These are phyloP conservation scores for Diabrotica undecimpunctata DNA, from an alignment of 1,140 invertebrate genomes.

Conservation along the genomic window DNA sequence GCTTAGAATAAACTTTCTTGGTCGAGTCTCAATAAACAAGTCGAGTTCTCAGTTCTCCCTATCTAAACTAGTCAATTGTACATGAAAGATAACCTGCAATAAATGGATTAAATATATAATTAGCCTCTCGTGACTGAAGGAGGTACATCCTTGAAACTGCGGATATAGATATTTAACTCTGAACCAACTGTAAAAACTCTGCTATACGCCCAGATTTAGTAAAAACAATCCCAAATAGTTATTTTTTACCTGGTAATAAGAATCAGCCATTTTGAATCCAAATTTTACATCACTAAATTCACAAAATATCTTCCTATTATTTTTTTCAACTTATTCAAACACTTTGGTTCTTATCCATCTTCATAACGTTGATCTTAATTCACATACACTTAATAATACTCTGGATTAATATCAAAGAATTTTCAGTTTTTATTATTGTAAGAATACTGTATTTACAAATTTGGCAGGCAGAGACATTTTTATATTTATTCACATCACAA, in stretches of 20 bases:
- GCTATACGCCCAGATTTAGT: not conserved
- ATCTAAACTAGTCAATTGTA: not conserved
- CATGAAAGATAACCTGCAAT: not conserved
- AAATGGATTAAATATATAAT: not conserved
- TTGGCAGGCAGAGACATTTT: conserved; percentile 17
- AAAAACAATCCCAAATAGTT: not conserved
- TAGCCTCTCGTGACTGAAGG: not conserved
- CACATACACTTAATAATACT: not conserved
- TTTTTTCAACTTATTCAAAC: conserved; percentile 6
- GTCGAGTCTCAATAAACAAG: too few species aligned
- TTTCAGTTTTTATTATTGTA: not conserved
- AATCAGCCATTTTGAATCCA: conserved; percentile 19
- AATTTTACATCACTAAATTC: conserved; percentile 18
- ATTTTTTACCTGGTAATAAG: conserved; percentile 16
- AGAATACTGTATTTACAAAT: conserved; percentile 18
- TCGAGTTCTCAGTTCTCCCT: not conserved
- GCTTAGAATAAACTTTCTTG: too few species aligned
- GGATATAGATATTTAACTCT: conserved; percentile 2
- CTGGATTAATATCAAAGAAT: not conserved
- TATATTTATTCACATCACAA: conserved; percentile 1
- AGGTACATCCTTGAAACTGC: not conserved
- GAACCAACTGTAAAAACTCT: not conserved
- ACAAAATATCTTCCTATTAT: conserved; percentile 17
- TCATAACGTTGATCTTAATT: not conserved
- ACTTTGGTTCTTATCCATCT: conserved; percentile 2